These are phyloP conservation scores for Athripsodes cinereus DNA, from an alignment of 2,888 invertebrate genomes.

Conservation along the genomic window DNA sequence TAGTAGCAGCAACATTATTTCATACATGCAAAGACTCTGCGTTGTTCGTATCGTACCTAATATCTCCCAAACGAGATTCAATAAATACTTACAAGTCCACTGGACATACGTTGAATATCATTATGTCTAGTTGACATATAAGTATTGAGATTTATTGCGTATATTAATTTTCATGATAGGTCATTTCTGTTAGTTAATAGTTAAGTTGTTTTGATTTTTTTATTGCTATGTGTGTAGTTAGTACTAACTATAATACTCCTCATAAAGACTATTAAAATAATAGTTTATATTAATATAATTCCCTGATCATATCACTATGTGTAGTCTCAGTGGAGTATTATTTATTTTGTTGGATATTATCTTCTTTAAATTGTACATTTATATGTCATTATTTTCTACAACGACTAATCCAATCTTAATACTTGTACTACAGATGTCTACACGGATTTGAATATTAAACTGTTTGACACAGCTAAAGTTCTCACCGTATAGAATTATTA, in stretches of 20 bases:
- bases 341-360: not conserved
- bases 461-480: too few species aligned
- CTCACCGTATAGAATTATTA: too few species aligned
- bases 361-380: not conserved
- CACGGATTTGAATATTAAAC: too few species aligned
- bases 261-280: not conserved
- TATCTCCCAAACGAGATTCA: not conserved
- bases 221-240: not conserved
- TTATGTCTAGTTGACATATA: not conserved
- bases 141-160: not conserved
- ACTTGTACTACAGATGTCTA: too few species aligned
- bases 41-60: not conserved
- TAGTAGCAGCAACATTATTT: not conserved
- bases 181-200: not conserved
- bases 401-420: too few species aligned
- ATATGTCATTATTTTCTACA: too few species aligned
- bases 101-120: not conserved
- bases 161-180: not conserved
- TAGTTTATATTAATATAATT: not conserved
- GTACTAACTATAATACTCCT: not conserved
- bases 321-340: not conserved
- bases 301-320: not conserved
- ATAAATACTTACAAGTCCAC: not conserved
- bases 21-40: not conserved
- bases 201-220: not conserved